phyloP scores from a whole-genome alignment of 2,797 vertebrate genomes.

The Rousettus madagascariensis region DNA sequence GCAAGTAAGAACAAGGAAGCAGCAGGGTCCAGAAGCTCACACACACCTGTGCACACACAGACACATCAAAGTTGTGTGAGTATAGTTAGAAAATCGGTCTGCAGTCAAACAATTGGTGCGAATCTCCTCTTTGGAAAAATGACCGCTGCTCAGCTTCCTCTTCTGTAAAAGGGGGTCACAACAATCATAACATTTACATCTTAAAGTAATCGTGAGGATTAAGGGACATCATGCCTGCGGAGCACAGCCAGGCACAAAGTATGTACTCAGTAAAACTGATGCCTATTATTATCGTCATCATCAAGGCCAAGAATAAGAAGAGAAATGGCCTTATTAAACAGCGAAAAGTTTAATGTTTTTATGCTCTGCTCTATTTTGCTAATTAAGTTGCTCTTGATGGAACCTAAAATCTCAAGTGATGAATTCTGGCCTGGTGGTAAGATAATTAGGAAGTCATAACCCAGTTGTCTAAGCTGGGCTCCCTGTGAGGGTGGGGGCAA shows the following conservation, averaged over 20 bases:
- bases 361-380: not conserved
- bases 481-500: not conserved
- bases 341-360: no score
- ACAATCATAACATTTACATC: not conserved
- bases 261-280: not conserved
- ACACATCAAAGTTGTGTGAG: not conserved
- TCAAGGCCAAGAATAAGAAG: not conserved
- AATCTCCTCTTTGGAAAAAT: not conserved
- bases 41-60: fast-evolving
- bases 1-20: not conserved
- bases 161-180: not conserved
- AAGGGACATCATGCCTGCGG: not conserved
- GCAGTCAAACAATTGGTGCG: not conserved
- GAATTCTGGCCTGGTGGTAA: not conserved
- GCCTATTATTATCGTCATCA: no score
- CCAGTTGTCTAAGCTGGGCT: not conserved
- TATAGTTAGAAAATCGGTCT: not conserved
- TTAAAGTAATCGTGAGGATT: not conserved
- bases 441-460: not conserved
- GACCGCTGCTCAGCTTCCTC: not conserved
- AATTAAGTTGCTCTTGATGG: not conserved
- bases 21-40: not conserved
- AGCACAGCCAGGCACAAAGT: not conserved
- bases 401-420: not conserved
- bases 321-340: not conserved